These are phyloP conservation scores for Rachycentron canadum DNA, from an alignment of 2,797 vertebrate species.

Conservation along the genomic window DNA sequence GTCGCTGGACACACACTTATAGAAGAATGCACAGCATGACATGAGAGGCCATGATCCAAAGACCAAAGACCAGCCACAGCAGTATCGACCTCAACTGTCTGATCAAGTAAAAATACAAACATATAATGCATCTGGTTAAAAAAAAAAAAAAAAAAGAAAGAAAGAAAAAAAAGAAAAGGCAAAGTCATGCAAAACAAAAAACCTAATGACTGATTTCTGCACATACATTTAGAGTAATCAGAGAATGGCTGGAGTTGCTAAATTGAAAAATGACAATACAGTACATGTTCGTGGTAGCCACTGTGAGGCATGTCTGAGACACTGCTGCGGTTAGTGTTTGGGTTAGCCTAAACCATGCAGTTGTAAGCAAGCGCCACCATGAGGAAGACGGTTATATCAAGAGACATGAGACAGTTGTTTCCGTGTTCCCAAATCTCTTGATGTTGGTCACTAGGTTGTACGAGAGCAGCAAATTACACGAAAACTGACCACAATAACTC, in stretches of 20 bases:
- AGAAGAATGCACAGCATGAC: neutral
- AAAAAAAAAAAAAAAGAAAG: no score
- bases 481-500: neutral
- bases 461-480: neutral
- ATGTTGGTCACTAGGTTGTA: neutral
- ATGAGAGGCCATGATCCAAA: neutral
- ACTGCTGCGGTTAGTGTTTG: no score
- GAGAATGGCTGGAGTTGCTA: neutral
- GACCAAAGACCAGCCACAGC: neutral
- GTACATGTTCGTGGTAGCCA: no score
- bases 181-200: no score
- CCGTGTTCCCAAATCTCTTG: neutral
- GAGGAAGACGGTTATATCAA: neutral
- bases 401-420: neutral
- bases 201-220: neutral
- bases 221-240: no score
- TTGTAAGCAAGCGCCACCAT: neutral
- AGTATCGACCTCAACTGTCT: neutral
- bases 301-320: no score
- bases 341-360: no score
- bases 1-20: neutral
- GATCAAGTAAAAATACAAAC: neutral
- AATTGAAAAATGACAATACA: no score
- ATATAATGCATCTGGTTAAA: neutral
- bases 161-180: no score